Base-by-base conservation (phyloP, 2,113 vertebrate genomes). In the Philantomba maxwellii region DNA sequence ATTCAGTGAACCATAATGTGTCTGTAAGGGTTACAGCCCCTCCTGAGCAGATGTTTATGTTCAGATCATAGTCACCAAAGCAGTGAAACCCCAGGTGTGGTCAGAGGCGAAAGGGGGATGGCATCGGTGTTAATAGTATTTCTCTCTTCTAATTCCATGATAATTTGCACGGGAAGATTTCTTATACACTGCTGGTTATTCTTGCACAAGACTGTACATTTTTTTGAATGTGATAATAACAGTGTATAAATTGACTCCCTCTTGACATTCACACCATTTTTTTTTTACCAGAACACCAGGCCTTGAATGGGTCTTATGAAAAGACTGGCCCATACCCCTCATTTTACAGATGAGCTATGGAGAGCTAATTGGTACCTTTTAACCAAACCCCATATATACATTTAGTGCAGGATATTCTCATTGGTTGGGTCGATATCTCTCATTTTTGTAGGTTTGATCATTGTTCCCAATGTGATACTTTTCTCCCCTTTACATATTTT, bases 141-240 rank as follows among this genome's bases (percentile, higher is more conserved):
- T 82, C 45, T 57, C 14, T 73, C 51, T 85, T 83, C 64, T 86
- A 43, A 47, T 89, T 51, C 39, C 7, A 70, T 14, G 62, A 15
- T n/a, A 36, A 96, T 84, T 96, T 64, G 39, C 77, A 82, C 26
- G 88, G 75, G 86, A 86, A 49, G 45, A 12, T 73, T 97, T 87
- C 53, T 92, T 87, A 81, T 70, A 91, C 66, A 84, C 10, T 28
- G 58, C 49, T 87, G 45, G 30, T 78, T 80, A 77, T 86, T 81
- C 73, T 87, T 55, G 39, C 81, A 84, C 43, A 64, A 64, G 78
- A 57, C 45, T 66, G 30, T 86, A 73, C 51, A 85, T 57, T 58
- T 89, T 75, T 51, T 95, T 45, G 47, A 89, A 30, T 92, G 89
- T 95, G 85, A 49, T 77, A 66, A 81, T n/a, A 91, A 58, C 49